Conservation (phyloP, 2,797 vertebrate species). For the Dendrocincla fuliginosa region DNA sequence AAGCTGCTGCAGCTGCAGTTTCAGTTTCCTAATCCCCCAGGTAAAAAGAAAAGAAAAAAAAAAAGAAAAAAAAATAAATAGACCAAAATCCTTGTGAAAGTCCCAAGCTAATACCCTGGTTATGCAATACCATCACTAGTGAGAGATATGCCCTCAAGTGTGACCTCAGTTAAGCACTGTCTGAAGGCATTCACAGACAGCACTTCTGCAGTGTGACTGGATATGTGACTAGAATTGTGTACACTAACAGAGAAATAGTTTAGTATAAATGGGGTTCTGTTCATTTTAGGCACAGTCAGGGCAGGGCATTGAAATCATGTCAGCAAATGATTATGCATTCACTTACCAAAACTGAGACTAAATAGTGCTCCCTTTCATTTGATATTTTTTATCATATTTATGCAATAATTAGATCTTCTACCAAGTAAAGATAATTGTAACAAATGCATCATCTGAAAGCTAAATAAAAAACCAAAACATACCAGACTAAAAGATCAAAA, state of each 20-base stretch:
- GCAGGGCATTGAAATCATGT: neutral
- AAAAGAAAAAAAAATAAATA: neutral
- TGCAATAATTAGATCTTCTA: neutral
- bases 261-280: neutral
- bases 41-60: neutral
- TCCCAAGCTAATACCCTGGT: neutral
- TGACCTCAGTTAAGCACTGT: neutral
- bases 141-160: neutral
- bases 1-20: slow-evolving; percentile 84
- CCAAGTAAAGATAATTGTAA: neutral
- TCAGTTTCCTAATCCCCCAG: slow-evolving; percentile 82
- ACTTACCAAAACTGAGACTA: neutral
- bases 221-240: neutral
- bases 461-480: neutral
- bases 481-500: neutral
- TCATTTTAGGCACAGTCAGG: neutral
- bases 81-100: neutral
- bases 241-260: neutral
- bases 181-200: neutral
- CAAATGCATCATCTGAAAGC: neutral
- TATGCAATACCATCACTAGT: neutral
- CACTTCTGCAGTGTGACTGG: neutral
- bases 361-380: neutral
- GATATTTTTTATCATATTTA: neutral
- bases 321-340: neutral